Evolutionary conservation across 2,888 invertebrate genomes (phyloP).

Genomic region (Chirona hameri): DNA sequence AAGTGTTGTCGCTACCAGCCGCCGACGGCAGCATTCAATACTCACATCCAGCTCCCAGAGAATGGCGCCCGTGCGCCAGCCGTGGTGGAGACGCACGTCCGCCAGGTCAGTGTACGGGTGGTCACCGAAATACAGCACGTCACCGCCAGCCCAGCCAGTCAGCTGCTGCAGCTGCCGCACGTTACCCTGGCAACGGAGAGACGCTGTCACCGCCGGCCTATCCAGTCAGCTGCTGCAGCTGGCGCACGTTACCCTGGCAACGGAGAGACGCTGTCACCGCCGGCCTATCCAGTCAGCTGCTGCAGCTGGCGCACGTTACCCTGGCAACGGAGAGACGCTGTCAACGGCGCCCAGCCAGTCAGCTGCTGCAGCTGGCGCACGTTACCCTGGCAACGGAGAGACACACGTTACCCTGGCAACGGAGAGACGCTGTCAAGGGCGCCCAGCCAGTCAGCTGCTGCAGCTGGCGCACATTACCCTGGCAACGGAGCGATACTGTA

Average conservation of each 20-base stretch:
- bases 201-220: slow-evolving; percentile 77
- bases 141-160: slow-evolving; percentile 88
- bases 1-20: no score
- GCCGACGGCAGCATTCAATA: slow-evolving; percentile 25
- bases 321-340: no score
- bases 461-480: slow-evolving; percentile 6
- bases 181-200: not conserved
- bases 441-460: slow-evolving; percentile 78
- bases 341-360: not conserved
- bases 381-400: not conserved
- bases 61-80: slow-evolving; percentile 97
- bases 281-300: slow-evolving; percentile 79
- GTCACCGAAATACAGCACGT: slow-evolving; percentile 95
- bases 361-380: not conserved
- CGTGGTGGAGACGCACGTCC: slow-evolving; percentile 91
- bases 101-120: slow-evolving; percentile 97
- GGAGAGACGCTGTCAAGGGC: slow-evolving; percentile 61
- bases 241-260: not conserved
- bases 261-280: slow-evolving; percentile 59
- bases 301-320: slow-evolving; percentile 1
- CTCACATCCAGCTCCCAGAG: slow-evolving; percentile 86
- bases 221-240: slow-evolving; percentile 69
- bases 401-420: no score
- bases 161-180: slow-evolving; percentile 54
- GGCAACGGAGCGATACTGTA: slow-evolving; percentile 48